Evolutionary conservation across 2,113 vertebrate species (phyloP).

Genomic region (Xenopus tropicalis): DNA sequence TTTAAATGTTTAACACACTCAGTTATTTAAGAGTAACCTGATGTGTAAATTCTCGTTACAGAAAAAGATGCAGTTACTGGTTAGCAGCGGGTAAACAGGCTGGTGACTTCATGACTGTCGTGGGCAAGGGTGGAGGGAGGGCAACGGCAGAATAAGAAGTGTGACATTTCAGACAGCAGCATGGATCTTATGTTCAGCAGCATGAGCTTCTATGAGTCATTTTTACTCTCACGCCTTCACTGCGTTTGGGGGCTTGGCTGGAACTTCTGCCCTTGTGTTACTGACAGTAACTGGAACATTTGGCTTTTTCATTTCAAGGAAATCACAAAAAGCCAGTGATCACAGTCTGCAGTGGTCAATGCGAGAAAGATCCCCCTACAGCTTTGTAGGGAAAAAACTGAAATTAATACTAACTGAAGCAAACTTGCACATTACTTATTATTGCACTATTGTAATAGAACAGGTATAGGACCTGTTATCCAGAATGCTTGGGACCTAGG

Average conservation of each 20-base stretch:
- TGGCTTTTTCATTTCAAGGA: conserved; percentile 18
- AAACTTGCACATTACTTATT: too few relatives aligned
- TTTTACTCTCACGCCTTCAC: conserved; percentile 30
- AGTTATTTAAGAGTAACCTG: too few relatives aligned
- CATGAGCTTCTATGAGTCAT: background rate
- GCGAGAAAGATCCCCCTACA: too few relatives aligned
- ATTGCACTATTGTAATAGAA: too few relatives aligned
- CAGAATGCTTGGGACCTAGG: too few relatives aligned
- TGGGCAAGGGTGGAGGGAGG: conserved; percentile 23
- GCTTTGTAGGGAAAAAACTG: too few relatives aligned
- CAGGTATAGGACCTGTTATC: too few relatives aligned
- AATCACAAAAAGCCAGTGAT: background rate
- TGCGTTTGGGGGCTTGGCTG: conserved; percentile 16
- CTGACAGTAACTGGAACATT: conserved; percentile 28
- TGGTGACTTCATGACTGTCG: conserved; percentile 11
- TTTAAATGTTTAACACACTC: too few relatives aligned
- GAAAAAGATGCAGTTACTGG: too few relatives aligned
- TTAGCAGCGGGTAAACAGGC: background rate
- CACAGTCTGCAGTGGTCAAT: background rate
- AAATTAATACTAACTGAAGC: too few relatives aligned
- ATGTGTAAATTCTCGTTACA: too few relatives aligned
- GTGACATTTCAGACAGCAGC: conserved; percentile 27
- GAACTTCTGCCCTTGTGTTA: conserved; percentile 28
- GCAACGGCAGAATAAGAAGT: conserved; percentile 13
- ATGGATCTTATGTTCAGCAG: conserved; percentile 4